Conservation (phyloP, 2,113 vertebrate species). For the Myrmecophaga tridactyla region DNA sequence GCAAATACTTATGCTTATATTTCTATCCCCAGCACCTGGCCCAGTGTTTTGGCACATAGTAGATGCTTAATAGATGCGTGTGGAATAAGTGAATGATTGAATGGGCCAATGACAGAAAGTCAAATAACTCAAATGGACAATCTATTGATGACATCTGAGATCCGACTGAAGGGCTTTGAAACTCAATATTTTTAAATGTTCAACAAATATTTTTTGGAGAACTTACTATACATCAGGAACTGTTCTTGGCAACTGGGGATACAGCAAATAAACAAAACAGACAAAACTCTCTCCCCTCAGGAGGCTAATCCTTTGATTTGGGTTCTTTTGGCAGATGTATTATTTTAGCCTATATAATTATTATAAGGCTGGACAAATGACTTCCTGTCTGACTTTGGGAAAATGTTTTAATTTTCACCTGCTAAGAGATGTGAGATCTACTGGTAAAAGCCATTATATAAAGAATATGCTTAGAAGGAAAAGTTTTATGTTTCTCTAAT, state of each 20-base stretch:
- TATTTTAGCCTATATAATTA: neutral
- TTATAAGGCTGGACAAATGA: neutral
- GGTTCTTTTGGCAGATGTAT: neutral
- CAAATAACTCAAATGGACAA: neutral
- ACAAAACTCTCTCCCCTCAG: neutral
- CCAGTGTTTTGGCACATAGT: too few relatives aligned
- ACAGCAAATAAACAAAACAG: neutral
- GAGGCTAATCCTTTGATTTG: neutral
- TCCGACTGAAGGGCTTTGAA: neutral
- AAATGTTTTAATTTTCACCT: neutral
- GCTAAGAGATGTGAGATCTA: neutral
- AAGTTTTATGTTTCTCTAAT: constrained; percentile 16
- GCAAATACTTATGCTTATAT: neutral
- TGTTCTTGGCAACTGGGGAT: neutral
- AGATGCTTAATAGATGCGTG: neutral
- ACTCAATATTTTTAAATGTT: neutral
- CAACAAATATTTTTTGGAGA: neutral
- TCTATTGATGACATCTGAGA: neutral
- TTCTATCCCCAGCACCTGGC: neutral
- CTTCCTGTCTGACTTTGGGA: neutral
- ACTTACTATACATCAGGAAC: neutral
- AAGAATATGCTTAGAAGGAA: constrained; percentile 1
- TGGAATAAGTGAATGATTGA: neutral
- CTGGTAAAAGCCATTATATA: neutral
- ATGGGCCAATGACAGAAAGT: neutral